These are phyloP conservation scores for Trachops cirrhosus DNA, from an alignment of 2,797 vertebrate genomes.

Conservation along the genomic window DNA sequence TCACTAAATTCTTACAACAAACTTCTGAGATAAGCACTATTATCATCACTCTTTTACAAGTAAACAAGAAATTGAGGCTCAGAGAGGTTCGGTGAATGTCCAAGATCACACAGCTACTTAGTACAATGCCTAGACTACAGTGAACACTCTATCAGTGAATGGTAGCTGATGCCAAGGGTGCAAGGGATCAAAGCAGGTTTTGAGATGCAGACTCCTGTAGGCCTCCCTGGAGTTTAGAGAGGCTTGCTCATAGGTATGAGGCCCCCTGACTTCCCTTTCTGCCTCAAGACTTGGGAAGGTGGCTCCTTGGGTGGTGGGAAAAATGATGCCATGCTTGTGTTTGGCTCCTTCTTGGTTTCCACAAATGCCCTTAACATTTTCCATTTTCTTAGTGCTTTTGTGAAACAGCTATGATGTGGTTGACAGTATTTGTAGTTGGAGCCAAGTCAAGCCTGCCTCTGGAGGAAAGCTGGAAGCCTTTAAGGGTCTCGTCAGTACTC, in stretches of 20 bases:
- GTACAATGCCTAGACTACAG: not conserved
- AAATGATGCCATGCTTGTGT: slow-evolving; percentile 43
- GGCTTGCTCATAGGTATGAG: not conserved
- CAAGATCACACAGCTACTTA: not conserved
- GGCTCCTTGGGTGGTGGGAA: slow-evolving; percentile 48
- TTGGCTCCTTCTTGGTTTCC: slow-evolving; percentile 59
- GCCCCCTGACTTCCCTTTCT: not conserved
- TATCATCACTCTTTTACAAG: not conserved
- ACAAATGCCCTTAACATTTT: slow-evolving; percentile 66
- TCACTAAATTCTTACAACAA: not conserved
- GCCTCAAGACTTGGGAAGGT: slow-evolving; percentile 12
- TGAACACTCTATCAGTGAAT: not conserved
- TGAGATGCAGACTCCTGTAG: not conserved
- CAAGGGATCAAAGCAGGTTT: not conserved
- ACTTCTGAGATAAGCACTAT: not conserved
- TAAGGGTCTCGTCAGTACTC: slow-evolving; percentile 21
- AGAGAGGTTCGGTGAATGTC: not conserved
- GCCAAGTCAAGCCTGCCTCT: slow-evolving; percentile 67
- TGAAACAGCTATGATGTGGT: slow-evolving; percentile 69
- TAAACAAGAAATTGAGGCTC: not conserved
- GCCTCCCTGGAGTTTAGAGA: not conserved
- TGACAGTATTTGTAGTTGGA: slow-evolving; percentile 24
- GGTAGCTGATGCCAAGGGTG: not conserved
- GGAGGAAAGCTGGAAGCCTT: slow-evolving; percentile 56
- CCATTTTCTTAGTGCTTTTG: slow-evolving; percentile 59